Evolutionary conservation across 1,140 invertebrate species (phyloP), one percentile per base, ranked within the genome.

Genomic region (Drosophila malerkotliana): DNA sequence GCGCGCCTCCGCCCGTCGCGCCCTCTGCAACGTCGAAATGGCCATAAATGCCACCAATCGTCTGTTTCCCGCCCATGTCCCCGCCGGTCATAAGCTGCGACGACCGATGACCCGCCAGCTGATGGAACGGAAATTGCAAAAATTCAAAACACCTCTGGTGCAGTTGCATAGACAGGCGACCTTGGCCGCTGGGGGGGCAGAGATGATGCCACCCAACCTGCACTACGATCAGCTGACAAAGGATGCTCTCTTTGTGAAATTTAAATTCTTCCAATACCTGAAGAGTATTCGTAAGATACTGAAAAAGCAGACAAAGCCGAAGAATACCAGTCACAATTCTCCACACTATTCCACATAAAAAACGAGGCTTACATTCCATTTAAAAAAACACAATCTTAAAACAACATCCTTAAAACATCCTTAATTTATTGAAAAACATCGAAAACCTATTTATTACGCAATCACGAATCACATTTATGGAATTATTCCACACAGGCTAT

Each of bases 1-100:
- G n/a, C 72, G 72, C 1, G 28, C 8, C 10, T 63, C 68, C 18
- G 73, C 88, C 4, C 37, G 73, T 2, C 14, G n/a, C 0, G 58
- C 83, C 2, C 73, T 90, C 2, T 90, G 88, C 54, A 49, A 67
- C 4, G 75, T 90, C 21, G 88, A 90, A 48, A 52, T 68, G 26
- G 67, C 83, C 15, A 81, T 88, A 15, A 90, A 88, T 32, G 60
- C 41, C 6, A 88, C 74, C 8, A 71, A 53, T 12, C 58, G 37
- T 0, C 54, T 83, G 3, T 67, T 71, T 3, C 24, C 7, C 18
- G 4, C 41, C 34, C 18, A 32, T 34, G 12, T 37, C 44, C 47
- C 6, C 10, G 8, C 9, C 21, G 5, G 5, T 5, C 21, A 21
- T 2, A 3, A 6, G 9, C 3, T 21, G 45, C 9, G 14, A n/a